These are phyloP conservation scores for Papilio polyxenes DNA, from an alignment of 1,140 invertebrate genomes.

Conservation along the genomic window DNA sequence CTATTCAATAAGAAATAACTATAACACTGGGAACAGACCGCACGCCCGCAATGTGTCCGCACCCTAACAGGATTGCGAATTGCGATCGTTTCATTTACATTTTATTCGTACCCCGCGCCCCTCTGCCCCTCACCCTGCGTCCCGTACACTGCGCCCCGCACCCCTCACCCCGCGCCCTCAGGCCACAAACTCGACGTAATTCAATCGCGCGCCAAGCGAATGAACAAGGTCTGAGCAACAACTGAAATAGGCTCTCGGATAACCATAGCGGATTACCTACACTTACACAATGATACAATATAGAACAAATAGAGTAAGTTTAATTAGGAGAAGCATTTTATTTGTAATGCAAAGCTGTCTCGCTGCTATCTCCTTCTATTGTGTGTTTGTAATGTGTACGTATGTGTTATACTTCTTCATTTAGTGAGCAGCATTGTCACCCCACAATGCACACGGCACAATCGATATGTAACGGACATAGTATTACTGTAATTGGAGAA, in stretches of 20 bases:
- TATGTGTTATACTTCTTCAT: too few species aligned
- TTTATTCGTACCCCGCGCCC: conserved; percentile 42
- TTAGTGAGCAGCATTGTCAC: background rate
- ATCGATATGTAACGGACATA: background rate
- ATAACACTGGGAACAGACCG: background rate
- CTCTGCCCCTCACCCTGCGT: background rate
- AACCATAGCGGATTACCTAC: background rate
- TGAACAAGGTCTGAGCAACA: background rate
- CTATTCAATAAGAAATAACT: conserved; percentile 29
- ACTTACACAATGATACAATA: background rate
- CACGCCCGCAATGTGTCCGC: conserved; percentile 38
- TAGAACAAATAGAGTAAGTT: background rate
- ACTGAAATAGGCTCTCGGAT: background rate
- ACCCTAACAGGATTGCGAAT: conserved; percentile 47
- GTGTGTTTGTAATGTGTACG: too few species aligned
- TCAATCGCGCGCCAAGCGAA: conserved; percentile 13
- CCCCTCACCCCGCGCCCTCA: background rate
- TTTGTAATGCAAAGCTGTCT: background rate
- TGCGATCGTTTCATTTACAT: conserved; percentile 55
- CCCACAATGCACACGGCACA: background rate
- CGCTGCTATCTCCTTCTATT: too few species aligned
- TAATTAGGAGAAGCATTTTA: too few species aligned
- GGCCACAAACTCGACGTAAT: conserved; percentile 17
- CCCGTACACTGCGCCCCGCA: background rate
- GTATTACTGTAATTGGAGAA: background rate